Base-by-base conservation (phyloP, 92 coral and sea anemone species). In the Siderastrea siderea region DNA sequence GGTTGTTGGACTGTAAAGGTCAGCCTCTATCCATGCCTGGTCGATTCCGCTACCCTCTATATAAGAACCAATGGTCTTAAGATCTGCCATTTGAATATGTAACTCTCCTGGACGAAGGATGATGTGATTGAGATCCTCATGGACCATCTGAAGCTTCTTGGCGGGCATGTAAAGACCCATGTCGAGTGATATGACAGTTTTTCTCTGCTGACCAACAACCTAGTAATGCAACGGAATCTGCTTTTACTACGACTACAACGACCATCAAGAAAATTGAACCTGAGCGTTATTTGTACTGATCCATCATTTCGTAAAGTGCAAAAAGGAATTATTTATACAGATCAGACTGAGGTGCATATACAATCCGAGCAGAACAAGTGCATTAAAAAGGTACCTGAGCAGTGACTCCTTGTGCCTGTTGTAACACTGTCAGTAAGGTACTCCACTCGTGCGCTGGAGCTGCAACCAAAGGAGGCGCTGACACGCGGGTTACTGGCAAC, bases 101-200 rank as follows among this genome's bases (percentile, higher is more conserved):
- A 89, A 66, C 79, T 89, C 84, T 45, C 92, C 92, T 58, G 92
- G 84, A 7, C 93, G 87, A 61, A 90, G 80, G 16, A 86, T 74
- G 65, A 86, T 2, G 75, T 74, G 61, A 12, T 74, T 68, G 70
- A 86, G 84, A 58, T 80, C 90, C 53, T 54, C 14, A 6, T 84
- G 87, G 14, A 87, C 75, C 84, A 90, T 86, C 70, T 90, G 87
- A 2, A 86, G 60, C 15, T 75, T 81, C 59, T 85, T 90, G 46
- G 90, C 87, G n/a, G 93, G 87, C 83, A 55, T 60, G 49, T 86
- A 90, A 7, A 80, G 85, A 17, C 70, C 90, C 58, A 90, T 5
- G 76, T 90, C 89, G 3, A 90, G 82, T 47, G 93, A 85, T n/a
- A 84, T 67, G 72, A 67, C 79, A 15, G 93, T 78, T 60, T 90